Evolutionary conservation across 1,140 invertebrate genomes (phyloP).

Genomic region (Tribolium castaneum): DNA sequence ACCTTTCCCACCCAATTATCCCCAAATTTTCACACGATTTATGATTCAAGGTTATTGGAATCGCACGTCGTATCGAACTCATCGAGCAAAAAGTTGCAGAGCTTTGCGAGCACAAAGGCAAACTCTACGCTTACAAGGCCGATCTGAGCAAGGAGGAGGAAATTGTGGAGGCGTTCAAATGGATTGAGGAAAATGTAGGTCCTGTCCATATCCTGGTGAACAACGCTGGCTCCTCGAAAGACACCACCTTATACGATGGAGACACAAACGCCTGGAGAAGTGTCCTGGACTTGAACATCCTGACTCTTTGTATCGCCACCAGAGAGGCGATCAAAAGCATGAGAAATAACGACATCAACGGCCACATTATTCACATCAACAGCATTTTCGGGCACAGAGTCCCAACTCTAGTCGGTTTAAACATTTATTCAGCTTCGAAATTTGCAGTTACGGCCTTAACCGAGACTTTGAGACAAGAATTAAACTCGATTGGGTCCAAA

Average conservation of each 20-base stretch:
- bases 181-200: slow-evolving; percentile 71
- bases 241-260: slow-evolving; percentile 55
- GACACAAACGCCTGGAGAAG: slow-evolving; percentile 7
- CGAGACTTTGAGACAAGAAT: neutral
- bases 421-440: slow-evolving; percentile 18
- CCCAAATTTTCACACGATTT: neutral
- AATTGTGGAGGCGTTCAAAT: slow-evolving; percentile 73
- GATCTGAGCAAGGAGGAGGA: slow-evolving; percentile 76
- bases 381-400: slow-evolving; percentile 22
- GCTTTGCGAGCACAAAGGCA: slow-evolving; percentile 50
- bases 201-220: slow-evolving; percentile 80
- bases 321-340: slow-evolving; percentile 38
- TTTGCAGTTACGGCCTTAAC: neutral
- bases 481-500: slow-evolving; percentile 13
- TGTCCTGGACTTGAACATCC: slow-evolving; percentile 2
- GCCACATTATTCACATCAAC: slow-evolving; percentile 41
- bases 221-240: slow-evolving; percentile 72
- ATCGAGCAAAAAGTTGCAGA: slow-evolving; percentile 5
- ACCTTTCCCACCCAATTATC: neutral
- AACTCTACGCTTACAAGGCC: slow-evolving; percentile 68
- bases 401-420: neutral
- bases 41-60: neutral
- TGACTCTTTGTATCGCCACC: slow-evolving; percentile 10
- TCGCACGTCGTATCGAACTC: neutral
- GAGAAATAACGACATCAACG: slow-evolving; percentile 8